These are phyloP conservation scores for Macrosteles quadrilineatus DNA, from an alignment of 1,140 invertebrate genomes.

Conservation along the genomic window DNA sequence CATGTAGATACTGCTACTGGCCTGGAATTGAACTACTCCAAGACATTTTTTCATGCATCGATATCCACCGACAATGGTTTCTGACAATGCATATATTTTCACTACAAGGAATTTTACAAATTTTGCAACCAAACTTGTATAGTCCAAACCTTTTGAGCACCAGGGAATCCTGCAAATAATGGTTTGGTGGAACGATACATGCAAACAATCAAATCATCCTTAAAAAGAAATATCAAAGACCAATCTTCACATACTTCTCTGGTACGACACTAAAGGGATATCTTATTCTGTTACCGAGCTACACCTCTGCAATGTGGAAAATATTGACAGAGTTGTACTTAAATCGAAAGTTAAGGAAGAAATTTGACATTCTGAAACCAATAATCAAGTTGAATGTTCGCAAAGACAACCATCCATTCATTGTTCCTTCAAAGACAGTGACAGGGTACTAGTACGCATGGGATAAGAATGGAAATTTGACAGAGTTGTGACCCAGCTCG, in stretches of 20 bases:
- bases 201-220: constrained; percentile 46
- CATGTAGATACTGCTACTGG: constrained; percentile 52
- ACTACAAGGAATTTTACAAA: constrained; percentile 12
- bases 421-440: not conserved
- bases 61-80: constrained; percentile 22
- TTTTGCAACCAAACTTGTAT: constrained; percentile 35
- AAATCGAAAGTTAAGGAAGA: not conserved
- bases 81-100: constrained; percentile 36
- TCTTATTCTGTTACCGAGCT: constrained; percentile 7
- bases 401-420: too few species aligned
- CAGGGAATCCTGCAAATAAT: constrained; percentile 48
- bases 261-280: not conserved
- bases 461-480: too few species aligned
- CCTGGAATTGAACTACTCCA: constrained; percentile 43
- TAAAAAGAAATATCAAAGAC: constrained; percentile 39
- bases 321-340: constrained; percentile 16
- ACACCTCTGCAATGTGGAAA: constrained; percentile 20
- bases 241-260: not conserved
- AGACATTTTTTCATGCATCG: constrained; percentile 29
- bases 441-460: not conserved
- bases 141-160: constrained; percentile 44
- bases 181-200: constrained; percentile 46
- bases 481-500: too few species aligned
- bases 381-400: too few species aligned
- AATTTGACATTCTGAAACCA: not conserved